phyloP scores from a whole-genome alignment of 2,113 vertebrate species.

The Varanus komodoensis region DNA sequence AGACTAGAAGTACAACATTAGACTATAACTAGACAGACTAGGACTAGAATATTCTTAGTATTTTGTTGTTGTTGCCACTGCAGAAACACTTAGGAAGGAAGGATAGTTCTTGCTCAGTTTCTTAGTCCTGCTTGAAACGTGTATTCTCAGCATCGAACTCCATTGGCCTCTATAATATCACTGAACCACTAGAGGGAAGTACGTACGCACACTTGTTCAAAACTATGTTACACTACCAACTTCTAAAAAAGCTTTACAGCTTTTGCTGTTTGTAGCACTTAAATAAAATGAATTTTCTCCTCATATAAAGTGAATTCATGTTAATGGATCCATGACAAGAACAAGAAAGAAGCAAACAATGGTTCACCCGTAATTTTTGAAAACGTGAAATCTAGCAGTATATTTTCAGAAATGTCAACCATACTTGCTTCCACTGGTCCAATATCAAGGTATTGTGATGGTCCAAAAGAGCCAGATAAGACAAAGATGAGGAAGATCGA shows the following conservation, averaged over 20 bases:
- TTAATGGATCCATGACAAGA: neutral
- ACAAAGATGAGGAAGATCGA: too few species aligned
- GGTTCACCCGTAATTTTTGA: too few species aligned
- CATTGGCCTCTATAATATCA: neutral
- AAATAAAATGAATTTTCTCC: neutral
- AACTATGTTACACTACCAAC: neutral
- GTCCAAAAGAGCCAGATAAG: too few species aligned
- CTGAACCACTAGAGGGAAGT: constrained; percentile 16
- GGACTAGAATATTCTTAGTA: neutral
- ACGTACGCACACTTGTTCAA: neutral
- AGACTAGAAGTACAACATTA: neutral
- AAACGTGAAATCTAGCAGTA: too few species aligned
- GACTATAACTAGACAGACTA: neutral
- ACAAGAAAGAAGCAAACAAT: too few species aligned
- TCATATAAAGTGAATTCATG: neutral
- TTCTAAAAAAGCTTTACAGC: neutral
- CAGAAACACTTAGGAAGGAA: neutral
- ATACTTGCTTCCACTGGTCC: too few species aligned
- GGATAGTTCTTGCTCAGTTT: neutral
- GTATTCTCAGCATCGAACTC: neutral
- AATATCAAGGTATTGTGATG: too few species aligned
- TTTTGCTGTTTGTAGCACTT: neutral
- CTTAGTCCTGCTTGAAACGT: neutral
- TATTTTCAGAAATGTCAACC: too few species aligned
- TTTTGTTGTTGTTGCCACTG: neutral